A percentile compares a stretch with the other conserved stretches of the same genome.
phyloP scores from a whole-genome alignment of 2,797 vertebrate species.

The Melanotaenia pygmaea region DNA sequence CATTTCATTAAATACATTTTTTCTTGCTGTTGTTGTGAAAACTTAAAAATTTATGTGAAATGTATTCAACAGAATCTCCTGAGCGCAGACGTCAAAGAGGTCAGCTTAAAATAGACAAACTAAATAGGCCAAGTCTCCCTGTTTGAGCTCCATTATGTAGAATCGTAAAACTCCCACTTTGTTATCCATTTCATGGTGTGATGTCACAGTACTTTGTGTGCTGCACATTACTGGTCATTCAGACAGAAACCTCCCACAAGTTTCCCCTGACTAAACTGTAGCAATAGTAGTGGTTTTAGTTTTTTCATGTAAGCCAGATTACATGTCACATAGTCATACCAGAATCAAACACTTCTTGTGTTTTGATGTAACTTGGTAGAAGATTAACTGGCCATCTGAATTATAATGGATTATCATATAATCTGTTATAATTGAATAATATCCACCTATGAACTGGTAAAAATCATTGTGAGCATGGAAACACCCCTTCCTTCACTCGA shows the following conservation, averaged over 20 bases:
- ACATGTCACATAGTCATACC: slow-evolving; percentile 10
- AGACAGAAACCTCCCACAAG: slow-evolving; percentile 6
- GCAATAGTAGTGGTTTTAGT: slow-evolving; percentile 7
- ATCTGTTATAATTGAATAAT: slow-evolving; percentile 35
- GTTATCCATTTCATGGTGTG: slow-evolving; percentile 4
- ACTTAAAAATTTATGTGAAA: slow-evolving; percentile 5
- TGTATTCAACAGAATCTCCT: slow-evolving; percentile 68
- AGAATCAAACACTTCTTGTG: not conserved
- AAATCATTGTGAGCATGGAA: slow-evolving; percentile 28
- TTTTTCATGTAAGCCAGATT: slow-evolving; percentile 25
- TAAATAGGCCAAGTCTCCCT: slow-evolving; percentile 20
- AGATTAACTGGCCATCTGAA: slow-evolving; percentile 1
- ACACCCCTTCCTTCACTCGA: not conserved
- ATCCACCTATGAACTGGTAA: not conserved
- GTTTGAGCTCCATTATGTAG: slow-evolving; percentile 48
- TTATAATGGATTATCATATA: slow-evolving; percentile 38
- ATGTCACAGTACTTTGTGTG: slow-evolving; percentile 40
- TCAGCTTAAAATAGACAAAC: slow-evolving; percentile 53
- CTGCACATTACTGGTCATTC: slow-evolving; percentile 34
- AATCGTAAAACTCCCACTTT: slow-evolving; percentile 23
- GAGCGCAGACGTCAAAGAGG: slow-evolving; percentile 64
- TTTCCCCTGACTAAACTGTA: slow-evolving; percentile 8
- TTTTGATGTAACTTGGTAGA: slow-evolving; percentile 2
- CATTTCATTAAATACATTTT: not conserved
- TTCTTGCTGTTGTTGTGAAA: slow-evolving; percentile 8